Base-by-base conservation (phyloP, 1,140 invertebrate genomes). In the Drosophila mauritiana region DNA sequence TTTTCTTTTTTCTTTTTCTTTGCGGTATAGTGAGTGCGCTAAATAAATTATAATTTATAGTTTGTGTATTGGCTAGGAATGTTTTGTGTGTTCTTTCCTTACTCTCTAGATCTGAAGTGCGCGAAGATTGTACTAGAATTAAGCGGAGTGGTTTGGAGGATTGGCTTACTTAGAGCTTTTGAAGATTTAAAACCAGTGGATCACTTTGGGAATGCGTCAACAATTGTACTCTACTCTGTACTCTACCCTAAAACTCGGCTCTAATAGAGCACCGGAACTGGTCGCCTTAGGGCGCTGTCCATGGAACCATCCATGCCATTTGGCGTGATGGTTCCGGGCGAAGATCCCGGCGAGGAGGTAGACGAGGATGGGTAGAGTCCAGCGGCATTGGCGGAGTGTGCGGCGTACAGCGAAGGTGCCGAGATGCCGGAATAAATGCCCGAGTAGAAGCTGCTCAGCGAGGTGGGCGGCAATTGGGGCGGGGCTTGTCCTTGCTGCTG, bases 361-460 rank as follows among this genome's bases (percentile, higher is more conserved):
- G 91, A 75, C 89, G 92, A 68, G 80, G 92, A 88, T 90, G 92
- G 91, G 92, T 91, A 58, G 85, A 93, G 36, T 91, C 82, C 43
- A 39, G 90, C 90, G 34, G 90, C 90, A 45, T 91, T 91, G 91
- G 92, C 46, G 83, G 93, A 67, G 93, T 92, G 90, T 25, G 91
- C 91, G 11, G 91, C 91, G 73, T 92, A 92, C n/a, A 92, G 92
- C 59, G 92, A 92, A 6, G 92, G 93, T 31, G 92, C 86, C 34
- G 92, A 82, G 15, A 93, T 91, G 57, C 93, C 93, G 36, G 86
- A 90, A 91, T 95, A 95, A 49, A 94, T 93, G 40, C 94, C 94
- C 4, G 95, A 94, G 78, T 95, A 95, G 76, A 95, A 94, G 61
- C 94, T 94, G 68, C 94, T 94, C 61, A 95, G 93, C 6, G 92